phyloP scores from a whole-genome alignment of 2,888 invertebrate species.

The Sphaerophoria rueppellii region DNA sequence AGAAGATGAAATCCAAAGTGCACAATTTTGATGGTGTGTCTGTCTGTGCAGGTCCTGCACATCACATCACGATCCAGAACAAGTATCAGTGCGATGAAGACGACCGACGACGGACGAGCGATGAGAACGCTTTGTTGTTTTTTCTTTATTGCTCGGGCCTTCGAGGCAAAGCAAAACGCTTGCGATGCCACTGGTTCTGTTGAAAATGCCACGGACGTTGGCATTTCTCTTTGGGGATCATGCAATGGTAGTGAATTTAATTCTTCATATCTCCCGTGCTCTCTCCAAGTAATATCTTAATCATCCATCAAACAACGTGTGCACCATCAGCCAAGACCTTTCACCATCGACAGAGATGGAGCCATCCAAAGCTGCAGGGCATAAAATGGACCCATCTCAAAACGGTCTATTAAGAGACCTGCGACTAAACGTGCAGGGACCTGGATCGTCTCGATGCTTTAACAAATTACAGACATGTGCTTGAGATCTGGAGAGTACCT shows the following conservation, averaged over 20 bases:
- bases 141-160: conserved; percentile 42
- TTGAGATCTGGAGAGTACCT: conserved; percentile 61
- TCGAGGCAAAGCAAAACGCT: conserved; percentile 27
- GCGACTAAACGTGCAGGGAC: conserved; percentile 71
- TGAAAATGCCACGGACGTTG: conserved; percentile 49
- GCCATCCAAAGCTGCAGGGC: not conserved
- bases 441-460: conserved; percentile 45
- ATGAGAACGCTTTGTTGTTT: conserved; percentile 42
- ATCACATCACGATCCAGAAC: conserved; percentile 48
- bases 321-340: conserved; percentile 53
- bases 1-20: conserved; percentile 34
- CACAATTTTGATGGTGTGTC: conserved; percentile 39
- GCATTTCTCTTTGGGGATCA: conserved; percentile 59
- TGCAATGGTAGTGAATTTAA: conserved; percentile 53
- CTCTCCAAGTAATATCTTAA: conserved; percentile 61
- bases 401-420: conserved; percentile 72
- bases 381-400: conserved; percentile 31
- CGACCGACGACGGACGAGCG: not conserved
- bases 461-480: conserved; percentile 72
- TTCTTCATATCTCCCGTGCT: conserved; percentile 27
- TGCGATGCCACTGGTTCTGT: conserved; percentile 30
- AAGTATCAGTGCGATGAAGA: conserved; percentile 26
- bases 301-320: conserved; percentile 70
- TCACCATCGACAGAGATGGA: conserved; percentile 59
- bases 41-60: conserved; percentile 49